Conservation (phyloP, 2,113 vertebrate species). For the Jaculus jaculus region DNA sequence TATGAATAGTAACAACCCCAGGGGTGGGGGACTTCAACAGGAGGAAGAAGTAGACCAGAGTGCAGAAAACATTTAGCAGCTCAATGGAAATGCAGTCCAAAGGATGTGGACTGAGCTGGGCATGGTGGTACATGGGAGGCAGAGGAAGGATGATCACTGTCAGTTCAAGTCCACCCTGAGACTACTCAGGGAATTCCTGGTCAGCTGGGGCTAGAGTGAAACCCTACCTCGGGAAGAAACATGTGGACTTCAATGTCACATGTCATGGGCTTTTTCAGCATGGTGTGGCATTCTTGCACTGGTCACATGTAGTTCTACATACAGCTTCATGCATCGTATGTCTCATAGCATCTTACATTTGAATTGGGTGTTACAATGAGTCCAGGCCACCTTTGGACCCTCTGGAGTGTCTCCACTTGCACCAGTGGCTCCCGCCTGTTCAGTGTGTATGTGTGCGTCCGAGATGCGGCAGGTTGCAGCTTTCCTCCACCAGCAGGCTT, state of each 20-base stretch:
- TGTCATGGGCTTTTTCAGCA: neutral
- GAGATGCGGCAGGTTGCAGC: no score
- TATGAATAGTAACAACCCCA: neutral
- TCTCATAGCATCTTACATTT: neutral
- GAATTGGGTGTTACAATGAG: neutral
- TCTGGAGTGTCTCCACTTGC: neutral
- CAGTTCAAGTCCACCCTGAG: no score
- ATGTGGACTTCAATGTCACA: neutral
- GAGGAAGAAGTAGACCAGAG: no score
- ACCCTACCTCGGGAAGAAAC: no score
- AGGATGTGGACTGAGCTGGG: no score
- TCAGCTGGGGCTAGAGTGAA: no score
- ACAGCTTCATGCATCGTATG: neutral
- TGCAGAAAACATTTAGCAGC: neutral
- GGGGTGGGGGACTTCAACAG: neutral
- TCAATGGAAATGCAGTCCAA: no score
- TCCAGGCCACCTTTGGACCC: neutral
- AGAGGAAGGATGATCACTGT: no score
- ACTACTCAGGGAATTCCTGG: no score
- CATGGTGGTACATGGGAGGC: no score
- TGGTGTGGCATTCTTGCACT: neutral
- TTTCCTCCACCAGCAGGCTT: neutral
- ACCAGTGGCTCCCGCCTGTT: neutral
- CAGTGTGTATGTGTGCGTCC: neutral
- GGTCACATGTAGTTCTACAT: neutral